These are phyloP conservation scores for Chrysolina haemoptera DNA, from an alignment of 2,888 invertebrate species.

Conservation along the genomic window DNA sequence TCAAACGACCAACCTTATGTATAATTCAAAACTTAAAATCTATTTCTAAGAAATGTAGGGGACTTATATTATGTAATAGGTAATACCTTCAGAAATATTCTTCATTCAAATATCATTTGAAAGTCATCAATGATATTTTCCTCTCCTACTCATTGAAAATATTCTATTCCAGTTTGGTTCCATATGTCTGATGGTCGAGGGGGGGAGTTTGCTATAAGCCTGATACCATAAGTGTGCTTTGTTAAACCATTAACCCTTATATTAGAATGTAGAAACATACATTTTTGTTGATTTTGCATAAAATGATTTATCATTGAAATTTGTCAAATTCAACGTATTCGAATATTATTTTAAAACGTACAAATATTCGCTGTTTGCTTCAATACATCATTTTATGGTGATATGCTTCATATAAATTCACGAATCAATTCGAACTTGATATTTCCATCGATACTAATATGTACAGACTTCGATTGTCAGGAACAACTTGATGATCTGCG, in stretches of 20 bases:
- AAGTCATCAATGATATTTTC: no score
- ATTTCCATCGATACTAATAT: conserved; percentile 3
- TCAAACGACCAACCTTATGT: no score
- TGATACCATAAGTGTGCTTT: background rate
- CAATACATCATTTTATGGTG: no score
- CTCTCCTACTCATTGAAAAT: background rate
- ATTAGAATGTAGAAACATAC: background rate
- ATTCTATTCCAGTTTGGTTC: background rate
- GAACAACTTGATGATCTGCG: conserved; percentile 53
- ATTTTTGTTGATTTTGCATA: background rate
- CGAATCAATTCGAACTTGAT: background rate
- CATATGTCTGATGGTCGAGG: background rate
- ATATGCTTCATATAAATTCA: no score
- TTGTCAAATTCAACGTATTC: no score
- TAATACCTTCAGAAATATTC: no score
- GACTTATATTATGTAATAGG: no score
- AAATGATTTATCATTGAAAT: background rate
- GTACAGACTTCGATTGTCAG: conserved; percentile 38
- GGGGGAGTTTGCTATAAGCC: background rate
- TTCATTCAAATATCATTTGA: no score
- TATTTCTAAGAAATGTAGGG: no score
- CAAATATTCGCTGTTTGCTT: no score
- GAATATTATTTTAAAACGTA: no score
- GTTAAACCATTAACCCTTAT: background rate
- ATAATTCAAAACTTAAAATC: no score